Evolutionary conservation across 1,140 invertebrate genomes (phyloP).

Genomic region (Anthonomus grandis): DNA sequence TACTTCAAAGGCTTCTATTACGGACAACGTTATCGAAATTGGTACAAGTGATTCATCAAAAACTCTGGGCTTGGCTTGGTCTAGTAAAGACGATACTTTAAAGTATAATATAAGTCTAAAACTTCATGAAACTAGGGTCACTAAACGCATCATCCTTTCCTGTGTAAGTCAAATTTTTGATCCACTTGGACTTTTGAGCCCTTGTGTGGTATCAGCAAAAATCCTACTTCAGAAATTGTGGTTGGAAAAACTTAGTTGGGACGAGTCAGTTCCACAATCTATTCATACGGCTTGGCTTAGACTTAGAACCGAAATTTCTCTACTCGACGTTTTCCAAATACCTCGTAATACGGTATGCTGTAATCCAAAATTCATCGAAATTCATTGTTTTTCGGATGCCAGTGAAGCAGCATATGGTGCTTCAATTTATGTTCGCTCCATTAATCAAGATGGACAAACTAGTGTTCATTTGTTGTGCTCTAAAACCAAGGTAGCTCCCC

Average conservation of each 20-base stretch:
- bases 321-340: neutral
- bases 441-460: constrained; percentile 6
- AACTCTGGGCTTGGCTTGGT: constrained; percentile 11
- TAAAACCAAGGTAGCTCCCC: constrained; percentile 45
- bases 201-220: constrained; percentile 24
- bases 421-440: constrained; percentile 42
- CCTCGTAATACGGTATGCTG: neutral
- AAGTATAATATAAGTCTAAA: neutral
- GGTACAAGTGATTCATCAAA: neutral
- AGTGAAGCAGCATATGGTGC: constrained; percentile 46
- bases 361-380: constrained; percentile 15
- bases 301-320: neutral
- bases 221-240: constrained; percentile 26
- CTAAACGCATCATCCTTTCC: constrained; percentile 24
- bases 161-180: constrained; percentile 25
- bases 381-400: constrained; percentile 49
- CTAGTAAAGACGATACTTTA: neutral
- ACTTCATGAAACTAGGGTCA: neutral
- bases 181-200: constrained; percentile 26
- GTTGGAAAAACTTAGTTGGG: constrained; percentile 24
- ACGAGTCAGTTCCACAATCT: constrained; percentile 22
- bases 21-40: neutral
- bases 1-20: neutral
- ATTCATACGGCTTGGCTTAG: neutral
- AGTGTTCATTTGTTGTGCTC: constrained; percentile 28